A percentile compares a stretch with the other conserved stretches of the same genome.
phyloP scores from a whole-genome alignment of 1,140 invertebrate species.

The Pissodes strobi region DNA sequence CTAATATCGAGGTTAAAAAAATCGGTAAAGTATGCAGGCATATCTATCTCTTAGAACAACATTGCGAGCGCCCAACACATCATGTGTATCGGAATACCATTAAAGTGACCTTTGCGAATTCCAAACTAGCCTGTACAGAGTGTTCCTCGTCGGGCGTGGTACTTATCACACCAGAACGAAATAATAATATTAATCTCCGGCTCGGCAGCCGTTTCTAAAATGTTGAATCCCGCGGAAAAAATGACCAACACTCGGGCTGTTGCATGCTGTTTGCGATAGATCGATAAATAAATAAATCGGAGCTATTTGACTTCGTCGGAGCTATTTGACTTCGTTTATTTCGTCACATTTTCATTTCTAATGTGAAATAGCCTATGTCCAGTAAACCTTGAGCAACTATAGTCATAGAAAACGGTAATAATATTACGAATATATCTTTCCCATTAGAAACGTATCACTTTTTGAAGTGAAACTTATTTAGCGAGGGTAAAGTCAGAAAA shows the following conservation, averaged over 20 bases:
- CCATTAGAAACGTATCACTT: too few relatives aligned
- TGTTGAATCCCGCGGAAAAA: conserved; percentile 23
- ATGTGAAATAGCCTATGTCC: too few relatives aligned
- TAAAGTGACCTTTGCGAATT: conserved; percentile 37
- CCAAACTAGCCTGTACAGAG: conserved; percentile 36
- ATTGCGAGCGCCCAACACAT: conserved; percentile 22
- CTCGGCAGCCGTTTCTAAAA: conserved; percentile 35
- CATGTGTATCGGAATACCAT: conserved; percentile 35
- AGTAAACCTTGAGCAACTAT: too few relatives aligned
- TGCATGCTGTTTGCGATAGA: conserved; percentile 27
- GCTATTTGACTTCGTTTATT: too few relatives aligned
- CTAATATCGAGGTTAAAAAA: conserved; percentile 10
- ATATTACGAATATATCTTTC: too few relatives aligned
- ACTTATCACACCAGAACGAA: conserved; percentile 38
- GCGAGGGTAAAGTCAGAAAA: too few relatives aligned
- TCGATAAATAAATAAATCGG: conserved; percentile 35
- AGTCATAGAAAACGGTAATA: too few relatives aligned
- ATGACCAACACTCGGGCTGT: conserved; percentile 13
- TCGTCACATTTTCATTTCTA: too few relatives aligned
- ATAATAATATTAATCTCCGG: conserved; percentile 35
- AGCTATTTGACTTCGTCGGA: conserved; percentile 2
- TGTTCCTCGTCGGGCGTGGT: conserved; percentile 35
- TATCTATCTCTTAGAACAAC: conserved; percentile 20
- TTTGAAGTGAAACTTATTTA: too few relatives aligned
- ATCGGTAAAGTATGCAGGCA: conserved; percentile 8